Base-by-base conservation (phyloP, 92 coral and sea anemone species). In the Actinernus sp. region DNA sequence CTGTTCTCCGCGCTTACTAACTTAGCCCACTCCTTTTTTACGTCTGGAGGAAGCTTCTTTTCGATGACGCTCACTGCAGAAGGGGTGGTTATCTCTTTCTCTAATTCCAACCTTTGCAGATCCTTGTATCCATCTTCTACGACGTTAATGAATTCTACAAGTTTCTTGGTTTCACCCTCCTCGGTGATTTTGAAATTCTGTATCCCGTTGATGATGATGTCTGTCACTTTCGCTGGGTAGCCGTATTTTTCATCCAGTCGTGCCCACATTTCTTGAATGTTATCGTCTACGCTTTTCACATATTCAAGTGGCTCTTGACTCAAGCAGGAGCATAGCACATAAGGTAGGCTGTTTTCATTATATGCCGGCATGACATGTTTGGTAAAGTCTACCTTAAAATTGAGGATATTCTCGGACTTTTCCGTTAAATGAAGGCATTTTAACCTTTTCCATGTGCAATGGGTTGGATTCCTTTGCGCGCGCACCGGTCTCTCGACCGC, bases 41-140 rank as follows among this genome's bases (percentile, higher is more conserved):
- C n/a, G n/a, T n/a, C n/a, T n/a, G n/a, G n/a, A n/a, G n/a, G n/a
- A n/a, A n/a, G n/a, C n/a, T n/a, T n/a, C n/a, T n/a, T 57, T 50
- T 82, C 77, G 7, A 64, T 65, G 12, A 74, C 65, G 66, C 76
- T 82, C 0, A 65, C 71, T 5, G 88, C 73, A 43, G 76, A 64
- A 0, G 88, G 61, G 1, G 81, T 80, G 9, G 81, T 71, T 26
- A 80, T 79, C 29, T 79, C 79, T 22, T 27, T 71, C 43, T 80
- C 87, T 16, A 80, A 26, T 21, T 74, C 68, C 13, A 72, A 75
- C 47, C 67, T 45, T 33, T 65, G 52, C 3, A 74, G 63, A 23
- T 82, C 83, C 40, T 28, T 58, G 30, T 74, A 65, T 4, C 76
- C 77, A 43, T 82, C 82, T 33, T 82, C 19, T 45, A 45, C 51